phyloP scores from a whole-genome alignment of 2,113 vertebrate species.

The Sphaerodactylus townsendi region DNA sequence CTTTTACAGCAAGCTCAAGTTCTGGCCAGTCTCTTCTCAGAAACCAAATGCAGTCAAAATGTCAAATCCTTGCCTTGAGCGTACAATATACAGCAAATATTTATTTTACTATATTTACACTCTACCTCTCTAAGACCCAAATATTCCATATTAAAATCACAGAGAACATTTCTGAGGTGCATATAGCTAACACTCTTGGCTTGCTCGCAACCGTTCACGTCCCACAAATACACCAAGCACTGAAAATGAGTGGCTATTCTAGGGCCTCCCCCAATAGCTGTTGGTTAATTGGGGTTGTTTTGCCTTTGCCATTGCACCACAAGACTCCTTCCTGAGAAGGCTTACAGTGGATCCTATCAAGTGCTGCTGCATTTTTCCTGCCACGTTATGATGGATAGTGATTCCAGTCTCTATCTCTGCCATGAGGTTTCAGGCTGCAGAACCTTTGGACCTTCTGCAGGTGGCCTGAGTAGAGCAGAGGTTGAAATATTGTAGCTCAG shows the following conservation, averaged over 20 bases:
- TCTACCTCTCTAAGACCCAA: too few relatives aligned
- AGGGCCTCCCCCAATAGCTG: neutral
- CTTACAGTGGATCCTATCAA: neutral
- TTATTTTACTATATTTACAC: too few relatives aligned
- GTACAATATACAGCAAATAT: too few relatives aligned
- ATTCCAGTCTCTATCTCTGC: neutral
- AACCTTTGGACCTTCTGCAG: neutral
- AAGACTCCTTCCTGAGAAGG: neutral
- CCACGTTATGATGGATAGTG: neutral
- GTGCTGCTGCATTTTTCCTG: neutral
- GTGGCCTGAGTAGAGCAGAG: slow-evolving; percentile 12
- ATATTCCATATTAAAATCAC: too few relatives aligned
- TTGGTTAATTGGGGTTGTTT: neutral
- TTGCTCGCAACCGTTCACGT: too few relatives aligned
- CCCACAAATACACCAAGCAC: neutral
- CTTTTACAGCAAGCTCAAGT: too few relatives aligned
- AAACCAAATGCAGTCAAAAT: too few relatives aligned
- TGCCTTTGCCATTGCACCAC: neutral
- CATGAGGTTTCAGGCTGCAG: neutral
- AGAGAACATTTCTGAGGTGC: too few relatives aligned
- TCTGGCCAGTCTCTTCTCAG: too few relatives aligned
- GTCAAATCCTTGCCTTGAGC: too few relatives aligned
- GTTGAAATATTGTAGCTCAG: neutral
- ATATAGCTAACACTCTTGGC: too few relatives aligned
- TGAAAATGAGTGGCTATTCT: neutral